phyloP scores from a whole-genome alignment of 2,888 invertebrate genomes.

The Electrophaes corylata region DNA sequence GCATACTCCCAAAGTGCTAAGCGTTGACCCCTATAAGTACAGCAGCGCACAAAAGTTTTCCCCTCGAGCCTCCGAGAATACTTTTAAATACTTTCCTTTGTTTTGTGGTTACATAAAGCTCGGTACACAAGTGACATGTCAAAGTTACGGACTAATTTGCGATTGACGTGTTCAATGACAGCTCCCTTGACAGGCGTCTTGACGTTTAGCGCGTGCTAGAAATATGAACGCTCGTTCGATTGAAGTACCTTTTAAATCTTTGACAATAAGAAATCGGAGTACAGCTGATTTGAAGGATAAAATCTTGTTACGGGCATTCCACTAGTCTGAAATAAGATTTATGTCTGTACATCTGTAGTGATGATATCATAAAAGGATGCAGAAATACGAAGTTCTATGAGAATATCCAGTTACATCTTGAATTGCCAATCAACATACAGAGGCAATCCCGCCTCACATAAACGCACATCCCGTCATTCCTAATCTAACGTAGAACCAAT shows the following conservation, averaged over 20 bases:
- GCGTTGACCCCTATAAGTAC: slow-evolving; percentile 45
- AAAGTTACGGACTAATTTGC: slow-evolving; percentile 52
- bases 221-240: slow-evolving; percentile 22
- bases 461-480: slow-evolving; percentile 53
- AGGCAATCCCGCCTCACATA: slow-evolving; percentile 46
- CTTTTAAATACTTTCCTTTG: slow-evolving; percentile 49
- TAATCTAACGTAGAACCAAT: slow-evolving; percentile 66
- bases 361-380: not conserved
- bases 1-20: slow-evolving; percentile 29
- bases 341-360: not conserved
- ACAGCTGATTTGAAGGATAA: not conserved
- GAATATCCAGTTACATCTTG: slow-evolving; percentile 31
- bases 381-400: slow-evolving; percentile 9
- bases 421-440: slow-evolving; percentile 56
- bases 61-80: slow-evolving; percentile 42
- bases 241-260: too few species aligned
- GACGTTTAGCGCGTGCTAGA: slow-evolving; percentile 39
- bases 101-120: slow-evolving; percentile 49
- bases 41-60: slow-evolving; percentile 40
- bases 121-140: slow-evolving; percentile 49
- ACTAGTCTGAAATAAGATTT: not conserved
- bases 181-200: slow-evolving; percentile 37
- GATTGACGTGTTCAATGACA: slow-evolving; percentile 39
- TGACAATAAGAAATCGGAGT: not conserved
- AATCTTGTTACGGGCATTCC: not conserved